Evolutionary conservation across 2,113 vertebrate genomes (phyloP).

Genomic region (Emydocephalus ijimae): DNA sequence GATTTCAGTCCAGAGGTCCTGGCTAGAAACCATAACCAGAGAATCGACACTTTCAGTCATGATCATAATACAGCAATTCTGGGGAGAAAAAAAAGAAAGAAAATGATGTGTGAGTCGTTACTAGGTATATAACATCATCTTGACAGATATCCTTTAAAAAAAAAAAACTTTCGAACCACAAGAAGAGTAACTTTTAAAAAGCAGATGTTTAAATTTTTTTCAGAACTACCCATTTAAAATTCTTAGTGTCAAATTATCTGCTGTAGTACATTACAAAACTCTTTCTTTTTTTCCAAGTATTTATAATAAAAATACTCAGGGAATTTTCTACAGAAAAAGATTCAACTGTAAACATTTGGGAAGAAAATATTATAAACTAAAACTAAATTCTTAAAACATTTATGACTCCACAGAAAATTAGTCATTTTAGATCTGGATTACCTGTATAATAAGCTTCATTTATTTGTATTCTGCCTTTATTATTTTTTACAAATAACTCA

Average conservation of each 20-base stretch:
- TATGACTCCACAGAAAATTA: background rate
- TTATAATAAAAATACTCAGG: background rate
- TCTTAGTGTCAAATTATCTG: background rate
- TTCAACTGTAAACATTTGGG: background rate
- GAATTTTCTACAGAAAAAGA: background rate
- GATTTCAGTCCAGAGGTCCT: constrained; percentile 90
- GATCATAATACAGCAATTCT: constrained; percentile 61
- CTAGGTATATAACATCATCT: background rate
- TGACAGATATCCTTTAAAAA: background rate
- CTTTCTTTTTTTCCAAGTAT: background rate
- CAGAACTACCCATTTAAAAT: background rate
- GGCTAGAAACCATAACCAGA: constrained; percentile 68
- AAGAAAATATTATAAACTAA: background rate
- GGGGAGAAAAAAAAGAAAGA: background rate
- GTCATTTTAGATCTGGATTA: background rate
- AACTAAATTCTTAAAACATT: background rate
- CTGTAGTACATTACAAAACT: background rate
- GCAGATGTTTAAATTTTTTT: background rate
- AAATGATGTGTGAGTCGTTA: background rate
- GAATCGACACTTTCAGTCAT: constrained; percentile 83
- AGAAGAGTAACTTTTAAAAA: background rate
- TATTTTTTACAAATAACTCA: too few relatives aligned
- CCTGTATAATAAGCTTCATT: background rate
- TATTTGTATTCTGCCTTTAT: too few relatives aligned
- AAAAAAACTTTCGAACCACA: background rate